A percentile compares a stretch with the other conserved stretches of the same genome.
phyloP scores from a whole-genome alignment of 2,888 invertebrate genomes.

The Tenthredo livida region DNA sequence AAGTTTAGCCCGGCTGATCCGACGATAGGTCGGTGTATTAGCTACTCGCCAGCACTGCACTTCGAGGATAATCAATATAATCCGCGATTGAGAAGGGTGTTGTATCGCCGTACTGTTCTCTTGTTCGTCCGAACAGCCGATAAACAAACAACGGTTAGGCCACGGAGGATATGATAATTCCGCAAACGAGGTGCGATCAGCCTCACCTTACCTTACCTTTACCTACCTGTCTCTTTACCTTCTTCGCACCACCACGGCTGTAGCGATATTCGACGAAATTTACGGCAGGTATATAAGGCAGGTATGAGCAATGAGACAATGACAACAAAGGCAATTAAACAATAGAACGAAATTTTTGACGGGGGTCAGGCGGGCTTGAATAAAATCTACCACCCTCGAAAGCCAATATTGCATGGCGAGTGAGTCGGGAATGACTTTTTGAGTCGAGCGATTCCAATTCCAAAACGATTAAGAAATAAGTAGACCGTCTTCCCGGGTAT shows the following conservation, averaged over 20 bases:
- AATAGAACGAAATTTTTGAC: background rate
- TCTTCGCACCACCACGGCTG: background rate
- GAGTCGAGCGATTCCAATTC: background rate
- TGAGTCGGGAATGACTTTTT: background rate
- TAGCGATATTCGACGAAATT: background rate
- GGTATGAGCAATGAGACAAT: constrained; percentile 25
- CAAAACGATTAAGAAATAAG: background rate
- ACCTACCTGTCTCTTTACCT: constrained; percentile 9
- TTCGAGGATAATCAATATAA: background rate
- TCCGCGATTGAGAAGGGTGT: background rate
- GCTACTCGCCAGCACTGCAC: background rate
- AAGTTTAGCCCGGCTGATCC: background rate
- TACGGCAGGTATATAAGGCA: background rate
- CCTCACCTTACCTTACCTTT: background rate
- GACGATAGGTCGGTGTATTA: background rate
- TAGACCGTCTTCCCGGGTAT: background rate
- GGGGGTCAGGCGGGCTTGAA: background rate
- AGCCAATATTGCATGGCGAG: background rate
- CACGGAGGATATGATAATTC: background rate
- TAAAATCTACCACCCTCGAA: background rate
- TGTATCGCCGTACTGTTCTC: background rate
- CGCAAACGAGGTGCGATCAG: constrained; percentile 19
- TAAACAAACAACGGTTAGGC: background rate
- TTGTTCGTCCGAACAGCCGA: background rate
- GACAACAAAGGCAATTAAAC: constrained; percentile 1